Conservation (phyloP, 2,888 invertebrate genomes). For the Coronaproctus castanopsis region DNA sequence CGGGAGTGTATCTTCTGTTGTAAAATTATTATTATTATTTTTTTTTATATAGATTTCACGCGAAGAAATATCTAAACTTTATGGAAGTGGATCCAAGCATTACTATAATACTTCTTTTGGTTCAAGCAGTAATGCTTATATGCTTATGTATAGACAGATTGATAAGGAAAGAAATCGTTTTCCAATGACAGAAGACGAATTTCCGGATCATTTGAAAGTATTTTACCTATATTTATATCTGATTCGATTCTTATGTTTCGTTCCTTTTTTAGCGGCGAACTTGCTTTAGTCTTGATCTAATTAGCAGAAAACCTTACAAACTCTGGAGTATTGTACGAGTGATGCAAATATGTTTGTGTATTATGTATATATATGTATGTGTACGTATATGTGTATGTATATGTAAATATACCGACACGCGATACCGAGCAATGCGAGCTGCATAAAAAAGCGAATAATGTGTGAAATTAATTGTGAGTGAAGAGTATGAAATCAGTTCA, state of each 20-base stretch:
- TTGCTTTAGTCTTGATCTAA: too few species aligned
- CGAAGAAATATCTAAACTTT: constrained; percentile 62
- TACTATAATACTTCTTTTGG: constrained; percentile 55
- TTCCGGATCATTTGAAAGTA: constrained; percentile 50
- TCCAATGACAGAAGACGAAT: constrained; percentile 43
- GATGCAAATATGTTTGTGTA: too few species aligned
- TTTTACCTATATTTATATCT: not conserved
- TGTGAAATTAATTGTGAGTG: too few species aligned
- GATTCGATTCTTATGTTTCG: not conserved
- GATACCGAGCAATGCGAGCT: too few species aligned
- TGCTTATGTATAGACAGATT: constrained; percentile 71
- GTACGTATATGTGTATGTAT: too few species aligned
- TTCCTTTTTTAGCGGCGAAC: constrained; percentile 5
- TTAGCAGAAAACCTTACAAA: too few species aligned
- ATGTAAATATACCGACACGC: too few species aligned
- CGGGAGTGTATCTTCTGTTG: too few species aligned
- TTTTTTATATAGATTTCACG: constrained; percentile 39
- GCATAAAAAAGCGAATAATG: too few species aligned
- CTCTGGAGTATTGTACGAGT: not conserved
- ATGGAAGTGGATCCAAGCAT: constrained; percentile 43
- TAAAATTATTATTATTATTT: too few species aligned
- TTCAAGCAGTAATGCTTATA: constrained; percentile 71
- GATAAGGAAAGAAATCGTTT: constrained; percentile 39
- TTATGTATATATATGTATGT: too few species aligned
- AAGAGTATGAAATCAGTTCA: too few species aligned